Evolutionary conservation across 2,888 invertebrate genomes (phyloP).

Genomic region (Drosophila meridiana): DNA sequence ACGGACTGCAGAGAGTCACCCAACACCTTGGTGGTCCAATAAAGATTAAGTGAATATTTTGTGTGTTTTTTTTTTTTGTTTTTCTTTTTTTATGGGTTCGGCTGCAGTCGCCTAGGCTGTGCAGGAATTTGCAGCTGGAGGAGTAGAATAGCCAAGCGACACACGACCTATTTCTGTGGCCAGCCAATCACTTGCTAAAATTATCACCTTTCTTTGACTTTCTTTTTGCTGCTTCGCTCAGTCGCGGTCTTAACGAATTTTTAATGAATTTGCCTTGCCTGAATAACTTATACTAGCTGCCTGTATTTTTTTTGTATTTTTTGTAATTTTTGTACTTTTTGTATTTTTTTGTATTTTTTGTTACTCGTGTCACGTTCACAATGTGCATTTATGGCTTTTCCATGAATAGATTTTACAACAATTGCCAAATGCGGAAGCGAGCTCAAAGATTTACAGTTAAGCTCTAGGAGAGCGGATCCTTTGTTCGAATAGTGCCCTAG

Average conservation of each 20-base stretch:
- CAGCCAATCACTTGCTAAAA: conserved; percentile 67
- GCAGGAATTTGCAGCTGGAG: conserved; percentile 41
- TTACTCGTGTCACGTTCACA: conserved; percentile 42
- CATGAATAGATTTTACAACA: conserved; percentile 28
- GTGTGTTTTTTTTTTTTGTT: conserved; percentile 13
- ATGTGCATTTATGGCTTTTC: conserved; percentile 30
- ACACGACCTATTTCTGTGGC: conserved; percentile 65
- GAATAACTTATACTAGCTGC: conserved; percentile 75
- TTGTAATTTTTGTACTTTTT: neutral
- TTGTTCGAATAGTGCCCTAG: neutral
- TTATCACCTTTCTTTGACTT: conserved; percentile 78
- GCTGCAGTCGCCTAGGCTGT: conserved; percentile 19
- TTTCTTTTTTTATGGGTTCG: conserved; percentile 34
- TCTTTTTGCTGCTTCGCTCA: conserved; percentile 62
- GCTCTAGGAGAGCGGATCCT: neutral
- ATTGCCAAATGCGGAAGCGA: conserved; percentile 20
- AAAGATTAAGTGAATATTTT: conserved; percentile 44
- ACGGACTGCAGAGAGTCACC: conserved; percentile 24
- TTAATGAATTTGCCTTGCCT: conserved; percentile 69
- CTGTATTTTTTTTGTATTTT: neutral
- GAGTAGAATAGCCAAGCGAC: conserved; percentile 30
- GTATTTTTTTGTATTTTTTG: conserved; percentile 19
- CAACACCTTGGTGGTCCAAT: conserved; percentile 59
- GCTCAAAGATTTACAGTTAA: neutral
- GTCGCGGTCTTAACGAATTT: conserved; percentile 67